A percentile compares a stretch with the other conserved stretches of the same genome.
Conservation (phyloP, 2,113 vertebrate species). For the Neodontobutis hainanensis region DNA sequence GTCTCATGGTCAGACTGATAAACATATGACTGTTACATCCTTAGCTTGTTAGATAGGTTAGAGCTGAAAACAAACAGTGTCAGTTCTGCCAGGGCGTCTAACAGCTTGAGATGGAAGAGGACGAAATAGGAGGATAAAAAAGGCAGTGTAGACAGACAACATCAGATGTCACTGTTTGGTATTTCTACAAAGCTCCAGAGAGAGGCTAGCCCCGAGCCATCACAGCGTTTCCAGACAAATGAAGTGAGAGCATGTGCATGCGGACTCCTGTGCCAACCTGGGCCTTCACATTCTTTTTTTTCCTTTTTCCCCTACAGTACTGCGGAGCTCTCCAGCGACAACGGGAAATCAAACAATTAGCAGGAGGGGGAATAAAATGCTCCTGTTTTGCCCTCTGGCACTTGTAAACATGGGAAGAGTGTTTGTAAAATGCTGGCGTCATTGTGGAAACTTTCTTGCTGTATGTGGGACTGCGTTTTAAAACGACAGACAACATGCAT, state of each 20-base stretch:
- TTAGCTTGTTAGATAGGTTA: constrained; percentile 43
- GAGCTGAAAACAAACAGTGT: constrained; percentile 48
- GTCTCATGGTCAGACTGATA: not conserved
- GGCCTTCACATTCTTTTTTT: constrained; percentile 25
- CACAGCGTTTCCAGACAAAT: constrained; percentile 66
- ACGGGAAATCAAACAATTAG: constrained; percentile 84
- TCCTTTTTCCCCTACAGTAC: constrained; percentile 48
- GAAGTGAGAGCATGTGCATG: constrained; percentile 55
- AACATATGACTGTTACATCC: constrained; percentile 19
- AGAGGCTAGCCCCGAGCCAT: constrained; percentile 73
- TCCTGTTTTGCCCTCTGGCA: constrained; percentile 74
- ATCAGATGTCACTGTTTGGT: constrained; percentile 77
- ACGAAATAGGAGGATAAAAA: constrained; percentile 29
- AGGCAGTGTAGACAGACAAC: constrained; percentile 62
- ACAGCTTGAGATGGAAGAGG: constrained; percentile 54
- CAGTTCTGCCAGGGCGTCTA: constrained; percentile 44
- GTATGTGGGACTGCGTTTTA: constrained; percentile 8
- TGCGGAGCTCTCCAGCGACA: constrained; percentile 73
- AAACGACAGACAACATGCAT: not conserved
- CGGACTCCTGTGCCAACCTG: constrained; percentile 59
- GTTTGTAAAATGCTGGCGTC: constrained; percentile 66
- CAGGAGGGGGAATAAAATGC: constrained; percentile 80
- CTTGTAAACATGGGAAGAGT: constrained; percentile 69
- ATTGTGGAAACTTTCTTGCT: constrained; percentile 57
- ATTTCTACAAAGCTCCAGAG: constrained; percentile 79